Percentiles rank a stretch among this genome's conserved stretches.
phyloP scores from a whole-genome alignment of 30 jellyfish, hydroid and myxozoan species.

The Rhopilema esculentum region DNA sequence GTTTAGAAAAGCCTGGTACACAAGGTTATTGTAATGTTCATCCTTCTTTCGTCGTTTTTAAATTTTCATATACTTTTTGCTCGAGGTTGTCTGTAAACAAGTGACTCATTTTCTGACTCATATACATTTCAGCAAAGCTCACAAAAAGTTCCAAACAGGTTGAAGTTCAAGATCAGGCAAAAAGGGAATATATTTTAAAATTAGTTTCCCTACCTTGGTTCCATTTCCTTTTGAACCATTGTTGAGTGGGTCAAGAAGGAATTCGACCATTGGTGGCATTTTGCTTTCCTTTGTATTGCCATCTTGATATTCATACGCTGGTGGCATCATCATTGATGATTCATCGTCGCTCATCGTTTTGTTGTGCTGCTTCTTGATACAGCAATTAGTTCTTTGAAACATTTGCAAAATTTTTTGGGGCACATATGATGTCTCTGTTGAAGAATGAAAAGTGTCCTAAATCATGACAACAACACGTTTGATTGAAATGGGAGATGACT shows the following conservation, averaged over 20 bases:
- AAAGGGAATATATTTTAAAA: too few relatives aligned
- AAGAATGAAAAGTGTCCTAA: neutral
- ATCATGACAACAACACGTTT: too few relatives aligned
- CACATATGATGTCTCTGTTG: conserved; percentile 42
- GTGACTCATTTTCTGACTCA: too few relatives aligned
- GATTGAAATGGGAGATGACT: too few relatives aligned
- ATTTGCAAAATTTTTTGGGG: conserved; percentile 40
- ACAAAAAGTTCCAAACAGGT: too few relatives aligned
- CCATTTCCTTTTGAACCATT: conserved; percentile 47
- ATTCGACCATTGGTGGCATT: neutral
- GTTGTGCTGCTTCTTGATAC: conserved; percentile 21
- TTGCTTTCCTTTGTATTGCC: neutral
- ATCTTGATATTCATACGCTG: neutral
- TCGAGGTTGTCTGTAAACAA: too few relatives aligned
- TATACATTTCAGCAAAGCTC: too few relatives aligned
- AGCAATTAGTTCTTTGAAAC: conserved; percentile 19
- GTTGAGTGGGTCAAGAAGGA: neutral
- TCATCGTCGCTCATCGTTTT: conserved; percentile 18
- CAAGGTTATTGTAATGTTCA: too few relatives aligned
- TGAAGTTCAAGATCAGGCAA: too few relatives aligned
- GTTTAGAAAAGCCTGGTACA: too few relatives aligned
- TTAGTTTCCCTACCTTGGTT: conserved; percentile 19
- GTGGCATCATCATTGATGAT: neutral
- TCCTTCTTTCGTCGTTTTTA: too few relatives aligned
- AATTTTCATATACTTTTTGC: too few relatives aligned